Evolutionary conservation across 2,888 invertebrate genomes (phyloP).

Genomic region (Lasioglossum lativentre): DNA sequence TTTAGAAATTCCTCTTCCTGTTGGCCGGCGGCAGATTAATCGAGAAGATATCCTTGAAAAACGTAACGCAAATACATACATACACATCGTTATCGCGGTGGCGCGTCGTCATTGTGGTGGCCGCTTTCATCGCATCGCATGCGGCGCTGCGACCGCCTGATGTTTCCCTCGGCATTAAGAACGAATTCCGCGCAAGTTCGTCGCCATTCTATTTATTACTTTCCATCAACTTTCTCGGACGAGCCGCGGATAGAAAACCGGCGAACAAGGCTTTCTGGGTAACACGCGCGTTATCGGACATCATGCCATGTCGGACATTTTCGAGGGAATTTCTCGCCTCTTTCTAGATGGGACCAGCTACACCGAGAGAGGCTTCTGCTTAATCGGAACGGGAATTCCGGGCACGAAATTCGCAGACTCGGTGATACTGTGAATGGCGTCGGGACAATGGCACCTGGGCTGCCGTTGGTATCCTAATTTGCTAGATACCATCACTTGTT

Average conservation of each 20-base stretch:
- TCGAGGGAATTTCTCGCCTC: background rate
- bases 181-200: constrained; percentile 45
- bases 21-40: constrained; percentile 46
- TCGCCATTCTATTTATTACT: constrained; percentile 55
- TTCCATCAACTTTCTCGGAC: constrained; percentile 57
- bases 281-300: constrained; percentile 19
- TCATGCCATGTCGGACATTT: background rate
- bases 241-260: background rate
- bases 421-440: background rate
- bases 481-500: background rate
- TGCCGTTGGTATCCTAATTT: background rate
- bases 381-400: background rate
- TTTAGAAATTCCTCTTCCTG: constrained; percentile 63
- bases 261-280: background rate
- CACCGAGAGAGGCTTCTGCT: background rate
- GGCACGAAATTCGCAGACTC: background rate
- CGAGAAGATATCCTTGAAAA: constrained; percentile 42
- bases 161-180: constrained; percentile 27
- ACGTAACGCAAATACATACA: constrained; percentile 26
- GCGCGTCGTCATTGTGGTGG: constrained; percentile 25
- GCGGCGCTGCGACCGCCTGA: background rate
- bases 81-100: constrained; percentile 39
- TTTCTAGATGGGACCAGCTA: background rate
- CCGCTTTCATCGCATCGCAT: constrained; percentile 42
- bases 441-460: background rate